phyloP scores from a whole-genome alignment of 2,113 vertebrate genomes.

The Brachyhypopomus occidentalis region DNA sequence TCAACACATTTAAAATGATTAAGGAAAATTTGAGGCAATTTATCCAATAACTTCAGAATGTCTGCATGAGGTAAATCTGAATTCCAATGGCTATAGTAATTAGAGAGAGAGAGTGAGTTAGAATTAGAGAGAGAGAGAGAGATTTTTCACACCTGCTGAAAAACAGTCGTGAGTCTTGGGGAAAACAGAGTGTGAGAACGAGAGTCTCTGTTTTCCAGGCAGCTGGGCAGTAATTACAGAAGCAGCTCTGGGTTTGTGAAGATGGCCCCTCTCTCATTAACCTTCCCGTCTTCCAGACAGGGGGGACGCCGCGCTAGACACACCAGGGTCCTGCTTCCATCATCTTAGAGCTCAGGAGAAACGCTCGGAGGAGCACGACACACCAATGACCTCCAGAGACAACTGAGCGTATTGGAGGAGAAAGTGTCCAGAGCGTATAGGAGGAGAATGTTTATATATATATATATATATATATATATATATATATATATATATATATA shows the following conservation, averaged over 20 bases:
- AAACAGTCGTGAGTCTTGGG: neutral
- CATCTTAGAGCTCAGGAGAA: neutral
- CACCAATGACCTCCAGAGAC: neutral
- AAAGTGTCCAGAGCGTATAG: neutral
- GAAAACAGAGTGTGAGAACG: slow-evolving; percentile 10
- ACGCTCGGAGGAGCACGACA: neutral
- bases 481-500: too few species aligned
- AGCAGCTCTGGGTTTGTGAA: neutral
- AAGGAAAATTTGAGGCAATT: slow-evolving; percentile 50
- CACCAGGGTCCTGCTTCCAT: neutral
- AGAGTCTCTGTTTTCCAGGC: slow-evolving; percentile 25
- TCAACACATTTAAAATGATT: slow-evolving; percentile 37
- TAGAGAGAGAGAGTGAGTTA: slow-evolving; percentile 22
- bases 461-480: too few species aligned
- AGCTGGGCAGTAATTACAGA: slow-evolving; percentile 23
- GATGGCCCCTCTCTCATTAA: slow-evolving; percentile 20
- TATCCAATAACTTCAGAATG: slow-evolving; percentile 9
- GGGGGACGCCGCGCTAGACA: neutral
- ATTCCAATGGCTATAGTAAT: slow-evolving; percentile 40
- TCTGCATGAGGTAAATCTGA: slow-evolving; percentile 31
- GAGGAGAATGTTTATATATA: neutral
- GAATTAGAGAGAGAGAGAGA: neutral
- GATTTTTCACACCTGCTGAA: neutral
- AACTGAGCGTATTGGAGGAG: neutral
- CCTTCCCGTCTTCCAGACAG: slow-evolving; percentile 8